Evolutionary conservation across 1,140 invertebrate species (phyloP).

Genomic region (Archegozetes longisetosus): DNA sequence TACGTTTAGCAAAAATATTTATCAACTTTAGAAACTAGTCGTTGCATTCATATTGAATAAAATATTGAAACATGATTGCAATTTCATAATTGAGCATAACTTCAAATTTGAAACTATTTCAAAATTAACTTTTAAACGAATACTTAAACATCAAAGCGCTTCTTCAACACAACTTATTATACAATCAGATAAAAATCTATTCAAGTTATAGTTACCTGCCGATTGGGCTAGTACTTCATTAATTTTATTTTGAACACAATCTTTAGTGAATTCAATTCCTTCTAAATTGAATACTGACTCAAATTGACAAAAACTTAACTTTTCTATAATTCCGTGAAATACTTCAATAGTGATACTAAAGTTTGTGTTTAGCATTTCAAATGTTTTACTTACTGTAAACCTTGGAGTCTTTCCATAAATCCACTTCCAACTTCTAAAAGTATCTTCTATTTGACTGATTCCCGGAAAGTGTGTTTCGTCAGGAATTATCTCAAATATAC

Average conservation of each 20-base stretch:
- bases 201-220: background rate
- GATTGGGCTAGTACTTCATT: background rate
- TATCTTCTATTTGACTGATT: constrained; percentile 41
- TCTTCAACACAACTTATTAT: background rate
- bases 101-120: no score
- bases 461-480: constrained; percentile 67
- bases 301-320: background rate
- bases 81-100: no score
- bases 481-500: no score
- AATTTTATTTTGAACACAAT: background rate
- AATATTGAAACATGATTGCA: no score
- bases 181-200: background rate
- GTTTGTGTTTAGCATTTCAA: background rate
- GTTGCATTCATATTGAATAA: no score
- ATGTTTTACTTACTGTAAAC: constrained; percentile 35
- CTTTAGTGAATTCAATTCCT: background rate
- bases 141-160: no score
- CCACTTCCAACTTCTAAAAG: constrained; percentile 69
- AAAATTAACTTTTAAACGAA: no score
- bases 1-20: no score
- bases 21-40: no score
- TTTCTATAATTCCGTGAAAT: background rate
- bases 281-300: background rate
- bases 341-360: background rate
- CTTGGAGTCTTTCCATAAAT: constrained; percentile 68